These are phyloP conservation scores for Stegodyphus mimosarum DNA, from an alignment of 1,140 invertebrate genomes.

Conservation along the genomic window DNA sequence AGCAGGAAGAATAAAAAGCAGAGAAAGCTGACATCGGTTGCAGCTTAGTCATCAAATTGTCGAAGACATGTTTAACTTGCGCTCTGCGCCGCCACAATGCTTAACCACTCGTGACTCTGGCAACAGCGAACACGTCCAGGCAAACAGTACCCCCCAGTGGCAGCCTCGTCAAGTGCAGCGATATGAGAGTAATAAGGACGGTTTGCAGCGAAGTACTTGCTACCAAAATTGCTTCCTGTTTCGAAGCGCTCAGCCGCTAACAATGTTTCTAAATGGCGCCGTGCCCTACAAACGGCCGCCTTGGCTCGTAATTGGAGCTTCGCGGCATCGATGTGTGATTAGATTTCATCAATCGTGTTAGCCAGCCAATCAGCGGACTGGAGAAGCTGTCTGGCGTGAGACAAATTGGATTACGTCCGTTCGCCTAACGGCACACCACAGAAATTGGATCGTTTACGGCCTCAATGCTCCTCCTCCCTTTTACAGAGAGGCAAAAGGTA, in stretches of 20 bases:
- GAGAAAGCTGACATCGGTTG: slow-evolving; percentile 53
- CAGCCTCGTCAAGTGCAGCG: background rate
- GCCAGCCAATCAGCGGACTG: slow-evolving; percentile 55
- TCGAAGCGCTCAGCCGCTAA: slow-evolving; percentile 59
- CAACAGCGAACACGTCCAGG: slow-evolving; percentile 50
- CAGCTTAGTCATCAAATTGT: slow-evolving; percentile 61
- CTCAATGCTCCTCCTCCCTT: slow-evolving; percentile 31
- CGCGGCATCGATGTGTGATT: slow-evolving; percentile 58
- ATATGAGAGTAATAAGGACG: background rate
- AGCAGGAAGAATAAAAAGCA: slow-evolving; percentile 47
- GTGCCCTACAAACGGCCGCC: background rate
- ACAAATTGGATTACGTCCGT: slow-evolving; percentile 56
- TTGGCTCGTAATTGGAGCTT: slow-evolving; percentile 52
- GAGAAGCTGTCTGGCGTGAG: slow-evolving; percentile 44
- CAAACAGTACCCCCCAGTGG: slow-evolving; percentile 39
- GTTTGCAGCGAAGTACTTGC: background rate
- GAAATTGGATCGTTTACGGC: slow-evolving; percentile 59
- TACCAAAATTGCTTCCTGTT: slow-evolving; percentile 58
- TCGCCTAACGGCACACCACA: slow-evolving; percentile 57
- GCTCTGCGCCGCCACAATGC: slow-evolving; percentile 47
- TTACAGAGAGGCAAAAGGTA: slow-evolving; percentile 35
- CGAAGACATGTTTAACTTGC: slow-evolving; percentile 57
- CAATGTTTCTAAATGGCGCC: slow-evolving; percentile 49
- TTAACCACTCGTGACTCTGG: slow-evolving; percentile 55
- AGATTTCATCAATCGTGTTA: slow-evolving; percentile 61